Evolutionary conservation across 2,797 vertebrate genomes (phyloP), one percentile per base, ranked within the genome.

Genomic region (Pogonophryne albipinna): DNA sequence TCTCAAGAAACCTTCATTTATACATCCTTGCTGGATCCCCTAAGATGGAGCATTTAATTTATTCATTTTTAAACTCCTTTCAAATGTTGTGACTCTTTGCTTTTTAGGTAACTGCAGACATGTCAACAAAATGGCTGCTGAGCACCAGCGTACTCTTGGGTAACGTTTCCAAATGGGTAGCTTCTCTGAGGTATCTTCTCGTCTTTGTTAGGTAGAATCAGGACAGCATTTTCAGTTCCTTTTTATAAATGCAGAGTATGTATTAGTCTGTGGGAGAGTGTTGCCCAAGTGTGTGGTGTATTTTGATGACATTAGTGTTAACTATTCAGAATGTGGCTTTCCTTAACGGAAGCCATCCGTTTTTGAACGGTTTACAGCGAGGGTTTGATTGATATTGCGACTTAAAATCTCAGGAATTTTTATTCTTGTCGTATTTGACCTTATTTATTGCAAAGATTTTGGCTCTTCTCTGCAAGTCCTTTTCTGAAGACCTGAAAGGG

Each of bases 161-260:
- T 53, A 15, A 68, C 67, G 65, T 78, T 75, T 79, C 66, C 76
- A 14, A 76, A 80, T 69, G 78, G 41, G 62, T 50, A 41, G 61
- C 88, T 81, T 75, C 66, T 82, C 71, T 67, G 68, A 67, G 42
- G 56, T 71, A 62, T 52, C 16, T 46, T 71, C 59, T 83, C 42
- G 41, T 71, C 71, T 31, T 74, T 77, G 58, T 74, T 66, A 79
- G 74, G 65, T 50, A 76, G 31, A 31, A 19, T 23, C 4, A 46
- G 34, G 70, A 73, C 62, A 51, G 53, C 67, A 16, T 85, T 79
- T 81, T 88, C 70, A 69, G 78, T 89, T 90, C 44, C 10, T 60
- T 84, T 50, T 46, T 59, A 50, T 70, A 72, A 31, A 66, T 41
- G 76, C 71, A 64, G 67, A 74, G 57, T 60, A 66, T 79, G 61